Percentiles rank a stretch among this genome's conserved stretches.
Conservation (phyloP, 1,140 invertebrate species). For the Megalonaias nervosa region DNA sequence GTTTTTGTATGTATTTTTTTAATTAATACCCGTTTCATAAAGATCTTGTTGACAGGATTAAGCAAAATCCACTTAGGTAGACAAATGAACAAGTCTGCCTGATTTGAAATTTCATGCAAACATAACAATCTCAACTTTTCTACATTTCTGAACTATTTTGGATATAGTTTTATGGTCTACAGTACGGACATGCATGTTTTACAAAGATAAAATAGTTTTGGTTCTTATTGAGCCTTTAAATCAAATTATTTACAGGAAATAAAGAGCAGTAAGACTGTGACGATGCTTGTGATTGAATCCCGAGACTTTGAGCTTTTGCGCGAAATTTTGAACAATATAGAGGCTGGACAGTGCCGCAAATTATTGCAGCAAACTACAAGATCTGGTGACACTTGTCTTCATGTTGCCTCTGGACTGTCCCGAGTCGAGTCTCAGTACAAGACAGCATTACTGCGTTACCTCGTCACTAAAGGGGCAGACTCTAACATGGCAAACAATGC, state of each 20-base stretch:
- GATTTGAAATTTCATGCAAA: too few relatives aligned
- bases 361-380: constrained; percentile 26
- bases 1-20: too few relatives aligned
- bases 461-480: constrained; percentile 31
- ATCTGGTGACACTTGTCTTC: constrained; percentile 29
- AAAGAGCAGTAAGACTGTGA: constrained; percentile 25
- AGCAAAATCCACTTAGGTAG: too few relatives aligned
- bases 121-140: too few relatives aligned
- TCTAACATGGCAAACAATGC: constrained; percentile 27
- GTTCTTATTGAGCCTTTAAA: neutral
- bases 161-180: too few relatives aligned
- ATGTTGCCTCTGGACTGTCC: constrained; percentile 26
- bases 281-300: constrained; percentile 27
- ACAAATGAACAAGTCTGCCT: too few relatives aligned
- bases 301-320: constrained; percentile 17
- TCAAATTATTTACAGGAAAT: constrained; percentile 20
- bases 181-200: too few relatives aligned
- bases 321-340: constrained; percentile 13
- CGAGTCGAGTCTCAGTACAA: constrained; percentile 16
- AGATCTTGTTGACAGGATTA: too few relatives aligned
- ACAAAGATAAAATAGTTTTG: too few relatives aligned
- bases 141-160: too few relatives aligned
- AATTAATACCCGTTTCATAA: too few relatives aligned
- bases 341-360: constrained; percentile 9
- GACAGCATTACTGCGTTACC: constrained; percentile 9